A percentile compares a stretch with the other conserved stretches of the same genome.
phyloP scores from a whole-genome alignment of 1,140 invertebrate genomes.

The Ceratoteleas bidentatus region DNA sequence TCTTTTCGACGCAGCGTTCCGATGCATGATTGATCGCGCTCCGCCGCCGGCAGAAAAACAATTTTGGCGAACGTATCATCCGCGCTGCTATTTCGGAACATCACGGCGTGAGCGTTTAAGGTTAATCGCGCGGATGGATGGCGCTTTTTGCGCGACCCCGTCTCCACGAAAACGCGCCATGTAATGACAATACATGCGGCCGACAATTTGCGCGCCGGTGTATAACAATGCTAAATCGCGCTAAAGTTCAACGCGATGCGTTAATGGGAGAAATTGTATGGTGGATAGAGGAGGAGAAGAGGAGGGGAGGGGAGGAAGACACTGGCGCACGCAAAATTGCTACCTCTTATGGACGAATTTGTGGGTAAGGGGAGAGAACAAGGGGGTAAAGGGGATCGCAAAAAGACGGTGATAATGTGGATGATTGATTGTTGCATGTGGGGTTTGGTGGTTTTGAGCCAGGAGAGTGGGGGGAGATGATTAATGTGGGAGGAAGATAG shows the following conservation, averaged over 20 bases:
- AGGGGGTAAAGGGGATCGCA: not conserved
- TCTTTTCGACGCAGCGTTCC: constrained; percentile 29
- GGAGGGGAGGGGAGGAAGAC: not conserved
- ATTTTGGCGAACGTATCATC: constrained; percentile 44
- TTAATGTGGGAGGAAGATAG: no score
- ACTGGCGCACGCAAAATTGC: not conserved
- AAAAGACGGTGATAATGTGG: no score
- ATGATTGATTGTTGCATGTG: no score
- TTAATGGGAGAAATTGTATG: not conserved
- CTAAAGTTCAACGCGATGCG: constrained; percentile 5
- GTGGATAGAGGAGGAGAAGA: no score
- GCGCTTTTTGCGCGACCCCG: no score
- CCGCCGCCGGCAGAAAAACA: constrained; percentile 34
- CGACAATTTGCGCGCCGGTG: not conserved
- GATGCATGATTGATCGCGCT: constrained; percentile 41
- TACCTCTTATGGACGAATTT: not conserved
- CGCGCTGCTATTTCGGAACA: no score
- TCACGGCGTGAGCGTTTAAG: no score
- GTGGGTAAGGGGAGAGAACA: not conserved
- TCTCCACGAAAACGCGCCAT: constrained; percentile 23
- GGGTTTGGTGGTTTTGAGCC: no score
- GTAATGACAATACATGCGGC: constrained; percentile 1
- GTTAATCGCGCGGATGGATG: no score
- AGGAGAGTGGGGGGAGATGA: no score
- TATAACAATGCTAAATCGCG: not conserved